Percentiles rank a stretch among this genome's conserved stretches.
These are phyloP conservation scores for Edolisoma coerulescens DNA, from an alignment of 2,113 vertebrate genomes.

Conservation along the genomic window DNA sequence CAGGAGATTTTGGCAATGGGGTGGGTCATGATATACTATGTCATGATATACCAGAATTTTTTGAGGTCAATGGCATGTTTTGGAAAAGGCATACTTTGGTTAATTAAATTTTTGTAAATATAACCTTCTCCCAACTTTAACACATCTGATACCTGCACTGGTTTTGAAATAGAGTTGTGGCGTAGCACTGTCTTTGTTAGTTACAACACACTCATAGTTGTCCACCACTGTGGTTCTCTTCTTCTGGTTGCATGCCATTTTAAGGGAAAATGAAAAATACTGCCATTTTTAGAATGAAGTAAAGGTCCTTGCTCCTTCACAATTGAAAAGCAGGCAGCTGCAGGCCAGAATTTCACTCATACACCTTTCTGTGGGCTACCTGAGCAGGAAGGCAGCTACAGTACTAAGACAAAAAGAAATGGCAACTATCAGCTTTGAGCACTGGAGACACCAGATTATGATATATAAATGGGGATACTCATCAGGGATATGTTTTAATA, in stretches of 20 bases:
- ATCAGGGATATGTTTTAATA: not conserved
- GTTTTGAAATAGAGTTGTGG: not conserved
- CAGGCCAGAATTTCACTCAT: slow-evolving; percentile 61
- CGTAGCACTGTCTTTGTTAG: not conserved
- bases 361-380: slow-evolving; percentile 62
- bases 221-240: not conserved
- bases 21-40: not conserved
- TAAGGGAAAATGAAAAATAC: slow-evolving; percentile 32
- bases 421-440: slow-evolving; percentile 18
- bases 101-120: not conserved
- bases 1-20: not conserved
- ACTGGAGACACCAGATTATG: not conserved
- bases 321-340: slow-evolving; percentile 66
- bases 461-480: not conserved
- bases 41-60: not conserved
- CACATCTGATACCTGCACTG: not conserved
- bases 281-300: not conserved
- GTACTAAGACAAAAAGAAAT: slow-evolving; percentile 16
- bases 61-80: not conserved
- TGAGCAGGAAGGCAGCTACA: slow-evolving; percentile 39
- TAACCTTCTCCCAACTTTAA: not conserved
- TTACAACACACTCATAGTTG: not conserved
- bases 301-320: not conserved
- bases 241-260: not conserved
- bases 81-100: not conserved